These are phyloP conservation scores for Athalia circularis DNA, from an alignment of 2,888 invertebrate species.

Conservation along the genomic window DNA sequence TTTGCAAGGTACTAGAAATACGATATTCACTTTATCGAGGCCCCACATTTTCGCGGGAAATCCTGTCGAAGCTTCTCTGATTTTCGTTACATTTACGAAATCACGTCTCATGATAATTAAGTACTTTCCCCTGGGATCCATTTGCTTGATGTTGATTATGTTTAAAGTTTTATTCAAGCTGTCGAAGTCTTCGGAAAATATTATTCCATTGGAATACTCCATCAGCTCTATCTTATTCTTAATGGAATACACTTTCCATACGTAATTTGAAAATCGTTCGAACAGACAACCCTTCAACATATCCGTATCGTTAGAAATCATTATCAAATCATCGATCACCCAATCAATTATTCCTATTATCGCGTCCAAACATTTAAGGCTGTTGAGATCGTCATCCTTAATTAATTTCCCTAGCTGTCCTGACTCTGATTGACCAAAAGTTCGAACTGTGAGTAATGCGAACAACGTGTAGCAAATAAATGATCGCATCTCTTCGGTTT, in stretches of 20 bases:
- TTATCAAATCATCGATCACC: background rate
- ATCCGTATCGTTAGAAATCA: background rate
- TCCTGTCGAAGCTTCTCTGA: constrained; percentile 5
- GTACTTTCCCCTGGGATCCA: background rate
- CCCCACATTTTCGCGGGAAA: constrained; percentile 8
- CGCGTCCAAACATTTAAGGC: constrained; percentile 11
- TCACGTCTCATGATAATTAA: background rate
- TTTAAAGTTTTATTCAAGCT: constrained; percentile 14
- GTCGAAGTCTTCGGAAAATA: background rate
- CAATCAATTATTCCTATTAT: background rate
- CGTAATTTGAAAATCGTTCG: background rate
- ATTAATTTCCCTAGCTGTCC: background rate
- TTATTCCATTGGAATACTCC: background rate
- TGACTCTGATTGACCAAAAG: background rate
- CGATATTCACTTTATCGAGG: constrained; percentile 7
- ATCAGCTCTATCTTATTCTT: background rate
- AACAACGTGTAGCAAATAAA: background rate
- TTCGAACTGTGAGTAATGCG: background rate
- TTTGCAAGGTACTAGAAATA: constrained; percentile 30
- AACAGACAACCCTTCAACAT: background rate
- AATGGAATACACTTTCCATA: constrained; percentile 19
- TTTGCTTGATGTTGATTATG: background rate
- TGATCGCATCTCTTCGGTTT: background rate
- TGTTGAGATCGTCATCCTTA: background rate
- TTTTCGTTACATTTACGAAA: constrained; percentile 7